Conservation (phyloP, 2,797 vertebrate genomes). For the Sebastes glaucus region DNA sequence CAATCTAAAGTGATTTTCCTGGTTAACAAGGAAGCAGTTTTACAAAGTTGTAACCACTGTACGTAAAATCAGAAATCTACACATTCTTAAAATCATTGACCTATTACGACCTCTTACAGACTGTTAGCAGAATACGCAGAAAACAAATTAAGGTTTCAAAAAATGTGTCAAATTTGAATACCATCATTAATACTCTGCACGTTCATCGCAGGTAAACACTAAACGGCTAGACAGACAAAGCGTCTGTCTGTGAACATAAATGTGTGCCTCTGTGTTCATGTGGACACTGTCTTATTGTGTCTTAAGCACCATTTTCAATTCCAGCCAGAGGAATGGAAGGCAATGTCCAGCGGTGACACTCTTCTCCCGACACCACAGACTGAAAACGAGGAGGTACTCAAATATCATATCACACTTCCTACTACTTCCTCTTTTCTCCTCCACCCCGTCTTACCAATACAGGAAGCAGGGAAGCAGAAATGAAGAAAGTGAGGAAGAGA, state of each 20-base stretch:
- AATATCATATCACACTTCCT: slow-evolving; percentile 1
- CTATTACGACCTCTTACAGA: slow-evolving; percentile 22
- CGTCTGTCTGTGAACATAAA: slow-evolving; percentile 24
- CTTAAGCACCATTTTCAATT: slow-evolving; percentile 73
- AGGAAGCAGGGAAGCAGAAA: slow-evolving; percentile 27
- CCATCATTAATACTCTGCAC: slow-evolving; percentile 22
- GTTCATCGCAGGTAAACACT: slow-evolving; percentile 52
- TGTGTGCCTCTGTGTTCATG: slow-evolving; percentile 49
- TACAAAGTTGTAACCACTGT: slow-evolving; percentile 25
- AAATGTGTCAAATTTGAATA: slow-evolving; percentile 24
- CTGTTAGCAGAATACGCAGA: slow-evolving; percentile 15
- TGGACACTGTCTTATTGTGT: slow-evolving; percentile 58
- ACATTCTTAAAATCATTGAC: slow-evolving; percentile 43
- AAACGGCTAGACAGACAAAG: slow-evolving; percentile 40
- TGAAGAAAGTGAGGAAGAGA: slow-evolving; percentile 45
- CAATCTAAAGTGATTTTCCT: slow-evolving; percentile 31
- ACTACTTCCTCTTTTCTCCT: slow-evolving; percentile 14
- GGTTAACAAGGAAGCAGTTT: slow-evolving; percentile 8
- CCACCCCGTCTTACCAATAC: neutral
- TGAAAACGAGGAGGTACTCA: slow-evolving; percentile 34
- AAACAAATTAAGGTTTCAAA: slow-evolving; percentile 5
- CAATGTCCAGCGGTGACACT: slow-evolving; percentile 51
- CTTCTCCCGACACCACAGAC: slow-evolving; percentile 38
- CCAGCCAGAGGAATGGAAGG: slow-evolving; percentile 66
- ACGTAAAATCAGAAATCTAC: slow-evolving; percentile 27